Evolutionary conservation across 2,797 vertebrate species (phyloP).

Genomic region (Discoglossus pictus): DNA sequence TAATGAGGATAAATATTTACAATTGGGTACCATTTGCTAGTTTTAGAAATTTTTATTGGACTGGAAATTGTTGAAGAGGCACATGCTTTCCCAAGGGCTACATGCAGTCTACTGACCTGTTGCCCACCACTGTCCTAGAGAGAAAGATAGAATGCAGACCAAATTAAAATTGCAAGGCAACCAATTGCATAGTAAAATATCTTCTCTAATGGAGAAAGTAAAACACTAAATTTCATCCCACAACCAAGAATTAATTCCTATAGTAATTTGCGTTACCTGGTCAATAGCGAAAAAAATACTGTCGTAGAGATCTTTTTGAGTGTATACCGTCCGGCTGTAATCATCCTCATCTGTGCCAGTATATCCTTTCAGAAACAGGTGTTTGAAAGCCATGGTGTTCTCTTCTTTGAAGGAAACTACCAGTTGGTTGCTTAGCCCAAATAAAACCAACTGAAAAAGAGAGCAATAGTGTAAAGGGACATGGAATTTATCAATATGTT

Average conservation of each 20-base stretch:
- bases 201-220: not conserved
- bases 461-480: too few relatives aligned
- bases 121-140: too few relatives aligned
- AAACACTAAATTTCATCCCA: not conserved
- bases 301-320: slow-evolving; percentile 78
- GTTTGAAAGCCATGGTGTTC: slow-evolving; percentile 86
- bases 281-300: slow-evolving; percentile 83
- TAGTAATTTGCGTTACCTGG: slow-evolving; percentile 74
- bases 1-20: too few relatives aligned
- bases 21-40: too few relatives aligned
- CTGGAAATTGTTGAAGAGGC: too few relatives aligned
- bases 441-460: slow-evolving; percentile 84
- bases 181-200: too few relatives aligned
- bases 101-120: too few relatives aligned
- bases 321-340: slow-evolving; percentile 84
- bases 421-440: slow-evolving; percentile 93
- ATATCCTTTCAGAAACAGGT: slow-evolving; percentile 88
- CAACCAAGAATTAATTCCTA: too few relatives aligned
- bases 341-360: slow-evolving; percentile 86
- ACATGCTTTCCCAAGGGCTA: too few relatives aligned
- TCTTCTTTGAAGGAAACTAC: slow-evolving; percentile 96
- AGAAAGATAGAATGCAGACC: slow-evolving; percentile 30
- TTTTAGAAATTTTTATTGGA: too few relatives aligned
- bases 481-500: too few relatives aligned
- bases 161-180: not conserved